Evolutionary conservation across 2,797 vertebrate genomes (phyloP).

Genomic region (Alfaro cultratus): DNA sequence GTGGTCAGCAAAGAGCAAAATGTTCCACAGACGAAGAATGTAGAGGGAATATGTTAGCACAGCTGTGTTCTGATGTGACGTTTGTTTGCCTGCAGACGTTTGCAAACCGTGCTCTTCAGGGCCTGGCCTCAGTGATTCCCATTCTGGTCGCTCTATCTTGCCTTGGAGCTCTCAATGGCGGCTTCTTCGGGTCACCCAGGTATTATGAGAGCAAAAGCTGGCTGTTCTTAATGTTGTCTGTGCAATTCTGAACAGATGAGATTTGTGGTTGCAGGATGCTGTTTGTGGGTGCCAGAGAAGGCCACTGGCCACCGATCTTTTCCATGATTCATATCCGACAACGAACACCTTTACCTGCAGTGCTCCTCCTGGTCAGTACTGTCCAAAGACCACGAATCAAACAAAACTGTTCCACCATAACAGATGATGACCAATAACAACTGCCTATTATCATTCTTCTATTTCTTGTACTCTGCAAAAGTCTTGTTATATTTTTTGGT

Average conservation of each 20-base stretch:
- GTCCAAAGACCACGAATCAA: neutral
- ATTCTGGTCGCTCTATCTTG: conserved; percentile 93
- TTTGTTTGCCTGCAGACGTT: conserved; percentile 84
- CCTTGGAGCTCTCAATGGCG: conserved; percentile 92
- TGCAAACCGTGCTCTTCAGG: conserved; percentile 86
- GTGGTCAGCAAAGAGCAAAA: conserved; percentile 84
- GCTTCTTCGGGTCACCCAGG: conserved; percentile 91
- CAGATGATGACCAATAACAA: neutral
- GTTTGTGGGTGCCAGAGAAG: conserved; percentile 95
- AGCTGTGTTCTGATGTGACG: neutral
- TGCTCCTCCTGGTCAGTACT: conserved; percentile 88
- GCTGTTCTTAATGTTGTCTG: too few relatives aligned
- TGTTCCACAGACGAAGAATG: neutral
- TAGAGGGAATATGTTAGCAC: neutral
- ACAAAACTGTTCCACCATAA: neutral
- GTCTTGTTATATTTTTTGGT: neutral
- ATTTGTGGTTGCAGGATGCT: conserved; percentile 85
- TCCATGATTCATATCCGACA: conserved; percentile 98
- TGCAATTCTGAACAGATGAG: neutral
- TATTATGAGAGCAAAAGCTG: conserved; percentile 41
- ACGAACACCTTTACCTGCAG: conserved; percentile 93
- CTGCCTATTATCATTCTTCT: neutral
- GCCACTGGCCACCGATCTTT: conserved; percentile 94
- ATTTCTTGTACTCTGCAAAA: neutral
- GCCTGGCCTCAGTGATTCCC: conserved; percentile 86